Evolutionary conservation across 2,113 vertebrate species (phyloP).

Genomic region (Stercorarius parasiticus): DNA sequence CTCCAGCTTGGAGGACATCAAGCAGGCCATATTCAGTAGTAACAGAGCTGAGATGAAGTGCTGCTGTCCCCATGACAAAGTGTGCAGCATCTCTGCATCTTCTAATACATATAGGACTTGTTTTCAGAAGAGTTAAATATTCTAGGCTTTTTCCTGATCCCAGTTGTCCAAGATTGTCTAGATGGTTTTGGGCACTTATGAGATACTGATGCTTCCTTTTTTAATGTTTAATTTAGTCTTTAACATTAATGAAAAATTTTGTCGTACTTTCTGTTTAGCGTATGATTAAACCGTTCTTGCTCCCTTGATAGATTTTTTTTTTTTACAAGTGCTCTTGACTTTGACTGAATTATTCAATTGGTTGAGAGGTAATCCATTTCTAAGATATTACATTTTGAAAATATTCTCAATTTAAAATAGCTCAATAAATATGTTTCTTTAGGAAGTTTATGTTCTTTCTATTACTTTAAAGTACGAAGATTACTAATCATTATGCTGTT

Average conservation of each 20-base stretch:
- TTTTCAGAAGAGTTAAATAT: not conserved
- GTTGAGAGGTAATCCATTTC: conserved; percentile 35
- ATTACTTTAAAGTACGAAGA: conserved; percentile 25
- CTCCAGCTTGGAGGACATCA: not conserved
- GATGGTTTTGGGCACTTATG: not conserved
- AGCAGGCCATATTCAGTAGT: not conserved
- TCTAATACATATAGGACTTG: not conserved
- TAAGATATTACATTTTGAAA: not conserved
- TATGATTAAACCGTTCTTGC: conserved; percentile 36
- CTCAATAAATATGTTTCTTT: conserved; percentile 18
- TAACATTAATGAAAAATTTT: not conserved
- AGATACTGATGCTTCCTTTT: not conserved
- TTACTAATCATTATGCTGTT: conserved; percentile 55
- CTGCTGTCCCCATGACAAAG: not conserved
- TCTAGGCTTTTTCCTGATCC: not conserved
- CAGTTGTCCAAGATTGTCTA: not conserved
- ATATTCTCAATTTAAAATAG: conserved; percentile 28
- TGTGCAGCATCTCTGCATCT: rapidly evolving
- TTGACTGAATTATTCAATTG: conserved; percentile 18
- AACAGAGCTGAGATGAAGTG: not conserved
- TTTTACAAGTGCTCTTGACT: conserved; percentile 1
- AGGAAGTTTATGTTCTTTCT: conserved; percentile 29
- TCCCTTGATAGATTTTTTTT: conserved; percentile 44
- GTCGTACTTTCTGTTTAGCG: conserved; percentile 6
- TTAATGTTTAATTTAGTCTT: not conserved